phyloP scores from a whole-genome alignment of 2,113 vertebrate species.

The Pelodiscus sinensis region DNA sequence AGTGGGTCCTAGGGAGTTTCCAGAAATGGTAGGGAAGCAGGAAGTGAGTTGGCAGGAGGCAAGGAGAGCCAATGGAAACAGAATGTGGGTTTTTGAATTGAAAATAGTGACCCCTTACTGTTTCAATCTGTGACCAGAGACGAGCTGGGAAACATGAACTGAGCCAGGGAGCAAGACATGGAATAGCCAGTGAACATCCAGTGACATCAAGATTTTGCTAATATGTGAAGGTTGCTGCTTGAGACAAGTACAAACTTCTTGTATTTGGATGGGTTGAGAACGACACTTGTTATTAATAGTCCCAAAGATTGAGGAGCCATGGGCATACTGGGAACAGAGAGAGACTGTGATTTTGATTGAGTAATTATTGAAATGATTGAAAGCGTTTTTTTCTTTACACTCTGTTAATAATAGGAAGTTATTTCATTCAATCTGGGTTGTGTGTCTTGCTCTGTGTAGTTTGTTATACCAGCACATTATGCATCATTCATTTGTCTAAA shows the following conservation, averaged over 20 bases:
- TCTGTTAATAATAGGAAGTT: background rate
- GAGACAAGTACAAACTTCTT: background rate
- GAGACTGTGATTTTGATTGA: background rate
- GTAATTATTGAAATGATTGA: background rate
- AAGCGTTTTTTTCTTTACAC: background rate
- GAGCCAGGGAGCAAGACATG: no score
- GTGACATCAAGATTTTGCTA: background rate
- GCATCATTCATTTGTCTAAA: accelerated
- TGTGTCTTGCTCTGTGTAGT: background rate
- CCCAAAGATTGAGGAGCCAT: background rate
- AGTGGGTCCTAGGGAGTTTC: no score
- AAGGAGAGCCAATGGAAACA: no score
- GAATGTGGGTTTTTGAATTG: no score
- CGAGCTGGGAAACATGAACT: no score
- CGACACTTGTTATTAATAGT: background rate
- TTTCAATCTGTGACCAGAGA: no score
- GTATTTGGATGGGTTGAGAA: background rate
- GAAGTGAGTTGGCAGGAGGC: no score
- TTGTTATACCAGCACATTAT: background rate
- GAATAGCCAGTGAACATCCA: no score
- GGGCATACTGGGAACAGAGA: background rate
- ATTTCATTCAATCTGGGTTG: background rate
- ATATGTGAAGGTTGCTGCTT: background rate
- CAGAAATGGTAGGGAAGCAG: no score
- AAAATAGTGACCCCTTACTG: no score